These are phyloP conservation scores for Echinarachnius parma DNA, from an alignment of 53 echinoderm and acorn worm species.

Conservation along the genomic window DNA sequence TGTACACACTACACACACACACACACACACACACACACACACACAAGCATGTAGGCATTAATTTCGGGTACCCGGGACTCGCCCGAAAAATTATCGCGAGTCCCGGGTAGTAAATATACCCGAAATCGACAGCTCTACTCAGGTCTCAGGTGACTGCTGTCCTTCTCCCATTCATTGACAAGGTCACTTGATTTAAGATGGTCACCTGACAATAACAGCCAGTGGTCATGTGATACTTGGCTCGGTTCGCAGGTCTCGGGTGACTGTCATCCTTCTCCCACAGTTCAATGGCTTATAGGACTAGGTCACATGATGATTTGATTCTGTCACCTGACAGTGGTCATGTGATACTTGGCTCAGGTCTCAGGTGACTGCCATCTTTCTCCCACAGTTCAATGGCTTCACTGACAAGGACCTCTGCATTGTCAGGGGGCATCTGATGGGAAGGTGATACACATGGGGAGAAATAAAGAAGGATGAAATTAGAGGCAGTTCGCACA, in stretches of 20 bases:
- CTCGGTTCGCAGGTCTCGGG: constrained; percentile 58
- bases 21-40: too few relatives aligned
- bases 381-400: constrained; percentile 95
- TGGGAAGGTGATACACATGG: too few relatives aligned
- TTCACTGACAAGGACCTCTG: constrained; percentile 73
- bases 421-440: constrained; percentile 76
- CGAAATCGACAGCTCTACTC: too few relatives aligned
- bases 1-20: too few relatives aligned
- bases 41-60: too few relatives aligned
- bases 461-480: too few relatives aligned
- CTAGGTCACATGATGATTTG: not conserved
- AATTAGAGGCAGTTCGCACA: too few relatives aligned
- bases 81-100: too few relatives aligned
- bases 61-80: too few relatives aligned
- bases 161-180: not conserved
- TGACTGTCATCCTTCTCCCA: constrained; percentile 70
- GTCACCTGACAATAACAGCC: not conserved
- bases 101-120: too few relatives aligned
- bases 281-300: not conserved
- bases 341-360: constrained; percentile 52
- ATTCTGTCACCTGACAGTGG: too few relatives aligned
- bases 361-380: constrained; percentile 67
- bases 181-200: not conserved
- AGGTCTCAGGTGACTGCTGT: not conserved
- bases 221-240: constrained; percentile 2